Conservation (phyloP, 2,797 vertebrate genomes). For the Varecia variegata region DNA sequence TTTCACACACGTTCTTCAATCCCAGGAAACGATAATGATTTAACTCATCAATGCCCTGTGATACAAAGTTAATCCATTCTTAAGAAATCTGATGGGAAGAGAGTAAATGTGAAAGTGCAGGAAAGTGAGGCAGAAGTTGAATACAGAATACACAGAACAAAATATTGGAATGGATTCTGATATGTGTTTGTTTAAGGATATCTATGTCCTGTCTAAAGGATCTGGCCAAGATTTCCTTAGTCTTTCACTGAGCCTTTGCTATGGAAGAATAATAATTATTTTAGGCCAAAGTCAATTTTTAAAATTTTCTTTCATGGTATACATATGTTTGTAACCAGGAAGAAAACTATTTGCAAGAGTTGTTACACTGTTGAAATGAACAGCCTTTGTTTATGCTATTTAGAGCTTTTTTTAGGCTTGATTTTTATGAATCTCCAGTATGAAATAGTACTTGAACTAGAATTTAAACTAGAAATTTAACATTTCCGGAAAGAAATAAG, state of each 20-base stretch:
- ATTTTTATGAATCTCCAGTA: background rate
- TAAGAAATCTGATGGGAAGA: background rate
- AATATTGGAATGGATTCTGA: background rate
- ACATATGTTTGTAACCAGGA: background rate
- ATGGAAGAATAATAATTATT: background rate
- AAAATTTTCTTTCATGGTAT: background rate
- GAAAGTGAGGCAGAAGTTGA: background rate
- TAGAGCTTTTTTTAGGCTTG: background rate
- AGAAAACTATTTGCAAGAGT: background rate
- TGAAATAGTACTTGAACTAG: background rate
- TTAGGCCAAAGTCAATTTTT: background rate
- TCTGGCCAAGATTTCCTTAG: background rate
- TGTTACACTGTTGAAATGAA: background rate
- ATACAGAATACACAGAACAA: background rate
- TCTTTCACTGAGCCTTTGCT: background rate
- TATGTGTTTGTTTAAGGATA: background rate
- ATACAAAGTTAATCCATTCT: background rate
- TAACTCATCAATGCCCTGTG: background rate
- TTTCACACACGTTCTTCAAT: background rate
- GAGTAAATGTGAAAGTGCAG: background rate
- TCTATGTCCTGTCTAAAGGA: background rate
- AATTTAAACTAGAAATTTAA: background rate
- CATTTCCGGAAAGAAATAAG: constrained; percentile 11
- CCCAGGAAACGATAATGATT: background rate
- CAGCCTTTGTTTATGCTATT: background rate